These are phyloP conservation scores for Pteropus alecto DNA, from an alignment of 2,113 vertebrate genomes.

Conservation along the genomic window DNA sequence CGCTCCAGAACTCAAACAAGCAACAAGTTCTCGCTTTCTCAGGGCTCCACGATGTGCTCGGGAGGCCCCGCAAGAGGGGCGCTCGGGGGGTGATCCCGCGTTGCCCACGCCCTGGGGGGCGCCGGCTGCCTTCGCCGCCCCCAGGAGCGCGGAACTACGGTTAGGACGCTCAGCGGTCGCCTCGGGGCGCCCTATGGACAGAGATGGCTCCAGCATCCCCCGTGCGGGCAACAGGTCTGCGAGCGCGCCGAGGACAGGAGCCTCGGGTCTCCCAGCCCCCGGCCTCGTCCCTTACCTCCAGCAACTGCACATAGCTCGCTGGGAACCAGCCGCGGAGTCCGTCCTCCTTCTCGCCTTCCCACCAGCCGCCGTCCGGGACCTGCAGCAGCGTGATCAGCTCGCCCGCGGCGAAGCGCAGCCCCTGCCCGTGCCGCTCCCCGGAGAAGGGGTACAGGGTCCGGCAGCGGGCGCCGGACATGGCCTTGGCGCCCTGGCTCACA, in stretches of 20 bases:
- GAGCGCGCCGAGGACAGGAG: not conserved
- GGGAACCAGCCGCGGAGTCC: slow-evolving; percentile 95
- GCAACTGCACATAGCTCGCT: slow-evolving; percentile 94
- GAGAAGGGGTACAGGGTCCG: slow-evolving; percentile 93
- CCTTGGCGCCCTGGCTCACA: slow-evolving; percentile 64
- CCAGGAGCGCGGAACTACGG: not conserved
- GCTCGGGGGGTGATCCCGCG: not conserved
- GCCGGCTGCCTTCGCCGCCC: not conserved
- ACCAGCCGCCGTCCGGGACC: slow-evolving; percentile 94
- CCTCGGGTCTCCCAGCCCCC: not conserved
- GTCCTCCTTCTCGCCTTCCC: slow-evolving; percentile 97
- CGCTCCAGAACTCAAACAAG: slow-evolving; percentile 48
- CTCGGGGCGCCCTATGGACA: not conserved
- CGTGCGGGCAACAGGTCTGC: slow-evolving; percentile 54
- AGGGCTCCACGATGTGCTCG: not conserved
- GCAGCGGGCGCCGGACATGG: slow-evolving; percentile 82
- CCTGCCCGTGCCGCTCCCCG: slow-evolving; percentile 93
- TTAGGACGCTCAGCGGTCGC: not conserved
- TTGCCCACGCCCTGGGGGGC: not conserved
- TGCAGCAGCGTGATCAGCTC: slow-evolving; percentile 92
- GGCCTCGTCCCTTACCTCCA: slow-evolving; percentile 88
- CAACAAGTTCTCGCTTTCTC: slow-evolving; percentile 71
- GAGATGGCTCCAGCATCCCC: not conserved
- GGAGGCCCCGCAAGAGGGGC: not conserved
- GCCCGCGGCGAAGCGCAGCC: slow-evolving; percentile 92